Evolutionary conservation across 1,140 invertebrate species (phyloP), one percentile per base, ranked within the genome.

Genomic region (Drosophila willistoni): DNA sequence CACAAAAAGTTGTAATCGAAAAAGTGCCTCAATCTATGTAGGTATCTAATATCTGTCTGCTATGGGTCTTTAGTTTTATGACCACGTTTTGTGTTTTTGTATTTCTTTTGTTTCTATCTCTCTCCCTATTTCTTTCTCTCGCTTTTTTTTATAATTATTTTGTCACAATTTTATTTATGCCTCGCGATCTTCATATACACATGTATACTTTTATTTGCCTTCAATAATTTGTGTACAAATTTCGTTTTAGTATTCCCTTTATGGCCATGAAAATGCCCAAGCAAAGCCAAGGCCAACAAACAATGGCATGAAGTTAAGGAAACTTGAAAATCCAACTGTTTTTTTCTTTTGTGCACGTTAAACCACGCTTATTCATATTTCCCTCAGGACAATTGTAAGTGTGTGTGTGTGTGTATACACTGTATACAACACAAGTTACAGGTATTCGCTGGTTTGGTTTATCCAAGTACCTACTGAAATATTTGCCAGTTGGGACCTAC

Each of bases 141-240:
- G 25, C 14, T 7, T 60, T 64, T 55, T 75, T 79, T 87, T 74
- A 80, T 83, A 87, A 86, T 87, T 87, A 87, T 87, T 86, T 89
- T 83, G 76, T 77, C 42, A 62, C 75, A 79, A 81, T 76, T 86
- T 79, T 85, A 75, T 79, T 81, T 76, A 64, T 64, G 56, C 51
- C 47, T 51, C 71, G 71, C 56, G 69, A 55, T 44, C 68, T 36
- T 56, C 13, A 56, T 19, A 57, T 36, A 36, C 34, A 13, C 29
- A 47, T 5, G 51, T 56, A 64, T 42, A 25, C 54, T 72, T 68
- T 75, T 78, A 68, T 76, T 72, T 76, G 72, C 79, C 76, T 80
- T 86, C 76, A 82, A 86, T 86, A 86, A 86, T 86, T 86, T 86
- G 82, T 86, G 78, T 72, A 81, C 81, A 85, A 85, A 79, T 86